These are phyloP conservation scores for Brachionus sp. DNA, from an alignment of 1,140 invertebrate species.

Conservation along the genomic window DNA sequence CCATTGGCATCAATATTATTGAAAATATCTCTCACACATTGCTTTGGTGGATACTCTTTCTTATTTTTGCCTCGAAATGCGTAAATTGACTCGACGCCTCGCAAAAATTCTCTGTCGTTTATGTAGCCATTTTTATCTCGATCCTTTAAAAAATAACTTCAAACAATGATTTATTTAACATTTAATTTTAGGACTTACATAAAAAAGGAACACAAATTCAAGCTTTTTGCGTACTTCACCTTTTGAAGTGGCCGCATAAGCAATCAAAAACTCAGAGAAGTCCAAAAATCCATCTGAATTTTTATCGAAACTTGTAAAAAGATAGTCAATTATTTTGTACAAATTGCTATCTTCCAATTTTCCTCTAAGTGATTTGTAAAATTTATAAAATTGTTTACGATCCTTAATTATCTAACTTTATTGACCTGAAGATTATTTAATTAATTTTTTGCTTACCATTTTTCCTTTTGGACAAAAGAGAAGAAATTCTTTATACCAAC, in stretches of 20 bases:
- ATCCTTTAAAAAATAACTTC: slow-evolving; percentile 8
- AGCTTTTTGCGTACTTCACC: slow-evolving; percentile 23
- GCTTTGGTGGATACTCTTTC: slow-evolving; percentile 21
- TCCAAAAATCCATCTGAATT: slow-evolving; percentile 39
- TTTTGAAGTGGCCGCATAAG: slow-evolving; percentile 35
- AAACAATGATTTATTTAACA: neutral
- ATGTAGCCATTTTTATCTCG: slow-evolving; percentile 25
- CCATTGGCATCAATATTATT: slow-evolving; percentile 23
- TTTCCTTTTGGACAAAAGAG: slow-evolving; percentile 35
- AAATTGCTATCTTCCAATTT: neutral
- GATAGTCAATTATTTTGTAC: slow-evolving; percentile 25
- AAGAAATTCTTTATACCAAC: slow-evolving; percentile 44
- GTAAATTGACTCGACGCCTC: slow-evolving; percentile 15
- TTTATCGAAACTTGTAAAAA: slow-evolving; percentile 36
- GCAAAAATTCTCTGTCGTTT: slow-evolving; percentile 23
- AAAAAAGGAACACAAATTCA: slow-evolving; percentile 37
- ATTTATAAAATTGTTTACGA: slow-evolving; percentile 26
- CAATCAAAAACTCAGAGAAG: slow-evolving; percentile 41
- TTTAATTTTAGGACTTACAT: neutral
- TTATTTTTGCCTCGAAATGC: slow-evolving; percentile 5
- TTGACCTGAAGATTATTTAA: neutral
- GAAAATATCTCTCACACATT: slow-evolving; percentile 27
- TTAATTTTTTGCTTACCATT: neutral
- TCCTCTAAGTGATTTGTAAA: slow-evolving; percentile 26
- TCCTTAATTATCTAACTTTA: neutral